Conservation (phyloP, 2,113 vertebrate genomes). For the Oryctolagus cuniculus region DNA sequence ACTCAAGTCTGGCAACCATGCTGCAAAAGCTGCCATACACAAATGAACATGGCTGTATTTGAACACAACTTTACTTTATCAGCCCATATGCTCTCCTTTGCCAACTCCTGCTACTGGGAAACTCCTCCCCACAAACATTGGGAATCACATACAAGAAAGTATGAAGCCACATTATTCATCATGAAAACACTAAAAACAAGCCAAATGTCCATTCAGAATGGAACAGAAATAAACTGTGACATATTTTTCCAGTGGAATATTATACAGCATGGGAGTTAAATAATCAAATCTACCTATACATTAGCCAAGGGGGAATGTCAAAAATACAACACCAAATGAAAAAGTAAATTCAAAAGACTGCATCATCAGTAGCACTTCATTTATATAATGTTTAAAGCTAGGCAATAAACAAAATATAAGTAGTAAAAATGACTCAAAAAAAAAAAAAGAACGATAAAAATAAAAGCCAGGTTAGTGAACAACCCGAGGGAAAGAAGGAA, state of each 20-base stretch:
- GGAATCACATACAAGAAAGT: not conserved
- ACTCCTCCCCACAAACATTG: not conserved
- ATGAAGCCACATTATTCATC: not conserved
- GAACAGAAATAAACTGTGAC: not conserved
- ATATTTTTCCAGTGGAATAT: not conserved
- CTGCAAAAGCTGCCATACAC: not conserved
- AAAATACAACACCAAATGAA: constrained; percentile 4
- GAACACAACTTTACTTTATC: not conserved
- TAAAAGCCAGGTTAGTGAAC: not conserved
- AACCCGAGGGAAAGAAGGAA: not conserved
- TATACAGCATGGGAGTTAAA: not conserved
- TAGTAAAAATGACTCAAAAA: constrained; percentile 19
- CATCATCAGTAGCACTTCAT: not conserved
- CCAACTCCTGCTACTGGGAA: not conserved
- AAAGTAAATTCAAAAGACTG: not conserved
- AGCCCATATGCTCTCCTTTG: not conserved
- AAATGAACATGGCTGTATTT: not conserved
- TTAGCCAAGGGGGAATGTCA: not conserved
- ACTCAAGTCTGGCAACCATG: not conserved
- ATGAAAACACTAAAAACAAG: not conserved
- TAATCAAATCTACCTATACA: not conserved
- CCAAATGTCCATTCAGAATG: not conserved
- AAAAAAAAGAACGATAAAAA: not conserved
- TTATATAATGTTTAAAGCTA: not conserved
- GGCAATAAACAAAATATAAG: constrained; percentile 7